Base-by-base conservation (phyloP, 1,140 invertebrate species). In the Bradysia coprophila region DNA sequence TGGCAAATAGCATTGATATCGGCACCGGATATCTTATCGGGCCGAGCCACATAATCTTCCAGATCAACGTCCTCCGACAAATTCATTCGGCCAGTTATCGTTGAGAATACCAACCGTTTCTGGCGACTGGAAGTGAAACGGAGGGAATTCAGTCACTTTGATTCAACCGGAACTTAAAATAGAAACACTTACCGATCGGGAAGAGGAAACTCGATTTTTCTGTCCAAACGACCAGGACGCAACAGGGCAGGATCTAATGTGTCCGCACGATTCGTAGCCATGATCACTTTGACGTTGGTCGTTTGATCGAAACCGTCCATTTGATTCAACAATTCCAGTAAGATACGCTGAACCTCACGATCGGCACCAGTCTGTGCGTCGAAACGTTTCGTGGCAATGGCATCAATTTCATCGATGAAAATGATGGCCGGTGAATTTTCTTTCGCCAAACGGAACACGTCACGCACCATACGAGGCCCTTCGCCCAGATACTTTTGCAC, bases 221-320 rank as follows among this genome's bases (percentile, higher is more conserved):
- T 72, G 67, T 99, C 96, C 38, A 99, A 72, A 59, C 96, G 78
- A 38, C 96, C 96, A 18, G 96, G 95, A 56, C 96, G 75, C 3
- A 99, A 67, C 1, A 99, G 68, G 9, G 96, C 96, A 33, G 96
- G 96, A 71, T 99, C 96, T 37, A 99, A 63, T 2, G 95, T 99
- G 57, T 99, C 96, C 20, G 93, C 93, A 23, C 57, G 50, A 47
- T 99, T 99, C 1, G 96, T 99, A 2, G 96, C 96, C 96, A 99
- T 99, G 34, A 99, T 98, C 13, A 99, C 94, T 72, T 99, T 99
- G 15, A 99, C 95, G 71, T 98, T 98, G 16, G 95, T 97, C 3
- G 92, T 97, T 65, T 98, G 94, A 72, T 99, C 95, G 66, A 99
- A 99, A 40, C 96, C 96, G 68, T 99, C 96, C 95, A 99, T 98